Evolutionary conservation across 2,113 vertebrate species (phyloP).

Genomic region (Eulacestoma nigropectus): DNA sequence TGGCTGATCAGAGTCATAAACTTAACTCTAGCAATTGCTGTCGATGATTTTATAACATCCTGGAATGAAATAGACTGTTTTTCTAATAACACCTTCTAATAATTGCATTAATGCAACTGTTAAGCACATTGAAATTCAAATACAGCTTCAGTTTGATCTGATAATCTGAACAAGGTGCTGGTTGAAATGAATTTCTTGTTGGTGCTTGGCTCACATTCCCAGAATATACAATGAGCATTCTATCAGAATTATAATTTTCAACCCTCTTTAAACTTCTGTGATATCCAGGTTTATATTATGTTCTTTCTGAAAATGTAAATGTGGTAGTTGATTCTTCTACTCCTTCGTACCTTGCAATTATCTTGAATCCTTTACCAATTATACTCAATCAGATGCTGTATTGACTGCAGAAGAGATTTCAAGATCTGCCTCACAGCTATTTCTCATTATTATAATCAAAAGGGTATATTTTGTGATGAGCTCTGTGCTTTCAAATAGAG

Average conservation of each 20-base stretch:
- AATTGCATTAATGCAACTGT: not conserved
- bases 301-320: not conserved
- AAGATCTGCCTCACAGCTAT: not conserved
- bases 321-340: not conserved
- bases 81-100: not conserved
- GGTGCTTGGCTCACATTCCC: not conserved
- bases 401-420: constrained; percentile 5
- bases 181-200: not conserved
- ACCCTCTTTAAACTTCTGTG: not conserved
- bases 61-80: not conserved
- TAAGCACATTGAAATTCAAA: not conserved
- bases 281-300: not conserved
- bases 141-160: not conserved
- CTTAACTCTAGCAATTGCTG: not conserved
- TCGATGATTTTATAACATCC: constrained; percentile 8
- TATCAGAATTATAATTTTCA: not conserved
- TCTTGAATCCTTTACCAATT: not conserved
- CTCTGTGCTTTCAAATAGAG: not conserved
- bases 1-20: constrained; percentile 35
- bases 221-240: not conserved
- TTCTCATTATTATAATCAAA: constrained; percentile 25
- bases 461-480: not conserved
- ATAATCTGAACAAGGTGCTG: not conserved
- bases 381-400: not conserved
- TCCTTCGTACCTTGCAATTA: not conserved